Base-by-base conservation (phyloP, 92 coral and sea anemone genomes). In the Diadumene lineata region DNA sequence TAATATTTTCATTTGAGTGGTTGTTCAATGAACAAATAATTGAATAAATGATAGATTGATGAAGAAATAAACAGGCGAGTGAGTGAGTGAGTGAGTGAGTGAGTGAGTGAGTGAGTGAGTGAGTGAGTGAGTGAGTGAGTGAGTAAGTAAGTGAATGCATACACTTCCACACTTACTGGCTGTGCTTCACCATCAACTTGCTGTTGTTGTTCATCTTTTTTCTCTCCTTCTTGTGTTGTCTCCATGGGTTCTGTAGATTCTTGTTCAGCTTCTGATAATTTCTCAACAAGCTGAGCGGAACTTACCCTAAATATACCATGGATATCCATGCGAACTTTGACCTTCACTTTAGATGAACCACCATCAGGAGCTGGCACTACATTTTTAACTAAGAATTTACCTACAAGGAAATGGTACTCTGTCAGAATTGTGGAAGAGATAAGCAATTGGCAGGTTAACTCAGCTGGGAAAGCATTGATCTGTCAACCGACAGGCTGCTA, bases 331-430 rank as follows among this genome's bases (percentile, higher is more conserved):
- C 96, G 89, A 29, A 94, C 86, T 72, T 89, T 94, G 27, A 94
- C 85, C 51, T 94, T 94, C 64, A 94, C 74, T 66, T 94, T 94
- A 7, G 97, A 88, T 11, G 96, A 82, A 50, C 85, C 97, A 4
- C 93, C 98, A 7, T 92, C 97, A 56, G 83, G 82, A 18, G 84
- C 77, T 27, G 98, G 97, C 0, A 90, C 91, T 34, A 94, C 97
- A 51, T 94, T 93, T 67, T 94, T 86, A 21, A 94, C 77, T 27
- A 90, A 94, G 79, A 88, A 94, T 25, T 81, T 71, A 43, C 98
- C 98, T 94, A 69, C 4, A 76, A 8, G 15, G 17, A 58, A 9
- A 58, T 13, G 13, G n/a, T n/a, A n/a, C n/a, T n/a, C n/a, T n/a
- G n/a, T n/a, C n/a, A n/a, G n/a, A n/a, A n/a, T n/a, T n/a, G n/a